Evolutionary conservation across 2,113 vertebrate species (phyloP).

Genomic region (Toxotes jaculatrix): DNA sequence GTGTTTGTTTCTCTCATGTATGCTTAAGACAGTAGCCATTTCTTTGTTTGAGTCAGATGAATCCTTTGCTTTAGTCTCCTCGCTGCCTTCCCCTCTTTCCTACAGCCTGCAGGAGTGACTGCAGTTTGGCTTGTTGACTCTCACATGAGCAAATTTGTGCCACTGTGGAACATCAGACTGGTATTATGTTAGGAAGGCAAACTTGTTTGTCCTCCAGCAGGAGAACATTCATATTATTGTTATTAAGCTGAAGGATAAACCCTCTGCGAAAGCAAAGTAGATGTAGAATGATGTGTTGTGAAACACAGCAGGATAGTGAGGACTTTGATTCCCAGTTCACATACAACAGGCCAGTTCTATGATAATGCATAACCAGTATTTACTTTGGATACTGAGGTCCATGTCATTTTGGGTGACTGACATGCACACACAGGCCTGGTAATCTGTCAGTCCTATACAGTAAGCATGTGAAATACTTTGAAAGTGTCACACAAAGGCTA

Average conservation of each 20-base stretch:
- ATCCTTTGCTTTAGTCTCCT: slow-evolving; percentile 19
- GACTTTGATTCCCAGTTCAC: slow-evolving; percentile 29
- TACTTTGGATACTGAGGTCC: slow-evolving; percentile 14
- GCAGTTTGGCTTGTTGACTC: slow-evolving; percentile 12
- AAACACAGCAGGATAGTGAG: slow-evolving; percentile 21
- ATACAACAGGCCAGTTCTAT: neutral
- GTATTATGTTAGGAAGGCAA: neutral
- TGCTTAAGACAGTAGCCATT: slow-evolving; percentile 4
- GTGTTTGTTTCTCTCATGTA: slow-evolving; percentile 17
- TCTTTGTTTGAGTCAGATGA: slow-evolving; percentile 17
- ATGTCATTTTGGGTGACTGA: neutral
- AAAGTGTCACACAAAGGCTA: neutral
- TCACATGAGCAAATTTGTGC: slow-evolving; percentile 16
- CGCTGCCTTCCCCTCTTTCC: neutral
- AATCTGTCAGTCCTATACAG: neutral
- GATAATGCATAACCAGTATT: slow-evolving; percentile 29
- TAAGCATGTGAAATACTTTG: neutral
- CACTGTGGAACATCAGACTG: neutral
- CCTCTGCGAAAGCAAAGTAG: neutral
- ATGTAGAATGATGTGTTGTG: neutral
- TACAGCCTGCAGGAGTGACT: neutral
- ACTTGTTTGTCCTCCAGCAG: neutral
- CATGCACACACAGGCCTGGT: neutral
- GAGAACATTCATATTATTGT: neutral
- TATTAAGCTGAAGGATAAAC: neutral